A percentile compares a stretch with the other conserved stretches of the same genome.
Evolutionary conservation across 1,140 invertebrate genomes (phyloP).

Genomic region (Bombus sylvicola): DNA sequence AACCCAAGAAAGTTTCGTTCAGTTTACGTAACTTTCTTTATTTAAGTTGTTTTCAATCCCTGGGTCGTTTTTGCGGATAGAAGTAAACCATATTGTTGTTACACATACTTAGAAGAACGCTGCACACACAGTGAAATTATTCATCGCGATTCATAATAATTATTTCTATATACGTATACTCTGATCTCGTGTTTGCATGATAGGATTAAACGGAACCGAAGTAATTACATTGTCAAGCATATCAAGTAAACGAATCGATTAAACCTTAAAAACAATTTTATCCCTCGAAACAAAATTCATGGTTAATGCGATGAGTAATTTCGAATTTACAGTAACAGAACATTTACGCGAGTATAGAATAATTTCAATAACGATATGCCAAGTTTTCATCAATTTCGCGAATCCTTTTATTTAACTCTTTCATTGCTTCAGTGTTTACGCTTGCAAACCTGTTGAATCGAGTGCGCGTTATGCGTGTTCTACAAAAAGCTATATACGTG

Average conservation of each 20-base stretch:
- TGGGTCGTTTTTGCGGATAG: no score
- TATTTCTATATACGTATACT: no score
- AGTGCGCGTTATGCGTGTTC: not conserved
- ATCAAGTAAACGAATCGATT: not conserved
- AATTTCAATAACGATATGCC: not conserved
- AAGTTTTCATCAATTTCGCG: not conserved
- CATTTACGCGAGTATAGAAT: not conserved
- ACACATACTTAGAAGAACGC: not conserved
- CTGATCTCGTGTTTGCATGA: not conserved
- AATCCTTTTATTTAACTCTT: not conserved
- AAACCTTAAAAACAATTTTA: not conserved
- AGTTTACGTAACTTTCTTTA: constrained; percentile 58
- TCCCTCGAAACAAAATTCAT: not conserved
- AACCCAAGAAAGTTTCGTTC: not conserved
- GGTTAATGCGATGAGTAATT: not conserved
- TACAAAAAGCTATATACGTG: not conserved
- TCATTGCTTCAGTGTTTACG: not conserved
- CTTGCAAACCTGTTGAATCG: not conserved
- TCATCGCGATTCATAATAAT: no score
- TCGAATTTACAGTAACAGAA: not conserved
- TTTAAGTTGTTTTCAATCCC: constrained; percentile 24
- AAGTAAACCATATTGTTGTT: not conserved
- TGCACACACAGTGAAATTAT: not conserved
- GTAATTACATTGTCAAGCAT: not conserved
- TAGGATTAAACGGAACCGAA: not conserved